These are phyloP conservation scores for Gadus macrocephalus DNA, from an alignment of 2,113 vertebrate genomes.

Conservation along the genomic window DNA sequence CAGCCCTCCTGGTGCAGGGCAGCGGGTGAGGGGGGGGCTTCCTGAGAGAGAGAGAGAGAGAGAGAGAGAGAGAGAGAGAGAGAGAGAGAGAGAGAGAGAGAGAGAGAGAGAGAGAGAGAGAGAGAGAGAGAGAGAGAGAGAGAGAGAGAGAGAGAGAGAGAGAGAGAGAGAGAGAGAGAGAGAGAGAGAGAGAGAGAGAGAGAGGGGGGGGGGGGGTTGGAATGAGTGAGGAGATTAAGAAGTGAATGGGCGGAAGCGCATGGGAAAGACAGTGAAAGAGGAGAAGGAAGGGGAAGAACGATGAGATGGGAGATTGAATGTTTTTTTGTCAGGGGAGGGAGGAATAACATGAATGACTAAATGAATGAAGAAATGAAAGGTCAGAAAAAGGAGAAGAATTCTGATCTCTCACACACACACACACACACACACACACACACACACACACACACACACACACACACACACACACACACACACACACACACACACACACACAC, in stretches of 20 bases:
- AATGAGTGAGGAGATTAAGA: constrained; percentile 31
- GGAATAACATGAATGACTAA: neutral
- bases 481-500: too few species aligned
- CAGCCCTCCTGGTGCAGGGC: constrained; percentile 37
- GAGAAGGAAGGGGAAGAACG: constrained; percentile 47
- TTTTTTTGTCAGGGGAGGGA: constrained; percentile 39
- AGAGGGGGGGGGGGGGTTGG: constrained; percentile 20
- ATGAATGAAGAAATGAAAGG: neutral
- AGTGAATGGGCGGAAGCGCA: constrained; percentile 27
- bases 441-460: too few species aligned
- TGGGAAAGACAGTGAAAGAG: constrained; percentile 48
- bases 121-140: constrained; percentile 41
- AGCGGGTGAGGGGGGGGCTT: constrained; percentile 70
- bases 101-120: constrained; percentile 30
- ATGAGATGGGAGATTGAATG: constrained; percentile 42
- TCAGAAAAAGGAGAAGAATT: too few species aligned
- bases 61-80: constrained; percentile 49
- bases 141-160: constrained; percentile 43
- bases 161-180: constrained; percentile 27
- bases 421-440: too few species aligned
- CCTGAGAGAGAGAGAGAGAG: constrained; percentile 55
- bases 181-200: constrained; percentile 11
- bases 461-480: too few species aligned
- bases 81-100: constrained; percentile 43
- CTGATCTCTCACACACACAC: too few species aligned